Conservation (phyloP, 2,797 vertebrate species). For the Taeniopygia guttata region DNA sequence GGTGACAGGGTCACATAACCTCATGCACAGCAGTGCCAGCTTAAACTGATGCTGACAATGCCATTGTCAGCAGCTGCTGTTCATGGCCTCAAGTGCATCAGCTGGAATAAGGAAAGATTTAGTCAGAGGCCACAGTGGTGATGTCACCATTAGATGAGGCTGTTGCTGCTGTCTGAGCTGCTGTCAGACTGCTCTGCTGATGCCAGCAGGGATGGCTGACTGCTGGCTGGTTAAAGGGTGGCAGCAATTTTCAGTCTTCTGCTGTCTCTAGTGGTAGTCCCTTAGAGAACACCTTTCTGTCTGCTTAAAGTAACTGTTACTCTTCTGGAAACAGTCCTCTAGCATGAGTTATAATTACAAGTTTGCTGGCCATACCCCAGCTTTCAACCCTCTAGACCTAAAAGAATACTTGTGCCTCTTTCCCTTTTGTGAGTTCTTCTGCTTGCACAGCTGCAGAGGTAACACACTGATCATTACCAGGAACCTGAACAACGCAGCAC, state of each 20-base stretch:
- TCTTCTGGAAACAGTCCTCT: not conserved
- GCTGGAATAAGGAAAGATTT: not conserved
- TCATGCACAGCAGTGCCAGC: not conserved
- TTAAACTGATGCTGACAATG: not conserved
- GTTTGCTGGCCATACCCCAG: not conserved
- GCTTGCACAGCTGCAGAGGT: not conserved
- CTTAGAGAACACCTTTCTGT: not conserved
- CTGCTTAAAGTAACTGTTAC: not conserved
- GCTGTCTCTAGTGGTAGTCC: not conserved
- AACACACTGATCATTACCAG: not conserved
- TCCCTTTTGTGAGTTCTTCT: not conserved
- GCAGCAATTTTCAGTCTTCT: not conserved
- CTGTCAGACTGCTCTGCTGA: not conserved
- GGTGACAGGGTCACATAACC: not conserved
- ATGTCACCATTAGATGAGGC: slow-evolving; percentile 11
- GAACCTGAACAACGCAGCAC: not conserved
- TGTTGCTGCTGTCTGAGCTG: slow-evolving; percentile 20
- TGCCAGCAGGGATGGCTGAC: not conserved
- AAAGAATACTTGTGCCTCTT: not conserved
- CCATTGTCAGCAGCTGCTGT: not conserved
- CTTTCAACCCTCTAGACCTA: not conserved
- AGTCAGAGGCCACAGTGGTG: not conserved
- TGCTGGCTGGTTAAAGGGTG: not conserved
- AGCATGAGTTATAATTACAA: not conserved
- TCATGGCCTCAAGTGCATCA: not conserved